These are phyloP conservation scores for Leptosomus discolor DNA, from an alignment of 2,113 vertebrate species.

Conservation along the genomic window DNA sequence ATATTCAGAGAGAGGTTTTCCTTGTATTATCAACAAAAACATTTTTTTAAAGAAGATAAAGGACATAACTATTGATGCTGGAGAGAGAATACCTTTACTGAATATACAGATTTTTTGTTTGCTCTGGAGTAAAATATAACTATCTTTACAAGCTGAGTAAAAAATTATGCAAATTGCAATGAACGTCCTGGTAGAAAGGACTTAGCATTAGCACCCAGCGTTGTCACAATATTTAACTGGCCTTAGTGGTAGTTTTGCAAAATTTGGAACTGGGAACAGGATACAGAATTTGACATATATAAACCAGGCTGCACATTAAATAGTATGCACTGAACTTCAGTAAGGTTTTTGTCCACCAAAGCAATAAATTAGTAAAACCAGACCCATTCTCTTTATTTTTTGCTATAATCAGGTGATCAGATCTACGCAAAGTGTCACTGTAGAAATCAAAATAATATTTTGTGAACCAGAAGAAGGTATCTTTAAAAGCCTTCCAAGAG, in stretches of 20 bases:
- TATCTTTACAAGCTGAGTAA: background rate
- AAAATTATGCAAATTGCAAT: background rate
- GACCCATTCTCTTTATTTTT: background rate
- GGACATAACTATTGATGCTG: background rate
- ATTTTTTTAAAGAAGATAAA: background rate
- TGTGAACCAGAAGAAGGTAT: background rate
- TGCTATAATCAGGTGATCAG: background rate
- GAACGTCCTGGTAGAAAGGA: background rate
- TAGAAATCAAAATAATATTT: background rate
- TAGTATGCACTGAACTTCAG: background rate
- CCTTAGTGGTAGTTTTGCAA: background rate
- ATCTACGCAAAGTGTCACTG: background rate
- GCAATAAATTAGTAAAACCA: background rate
- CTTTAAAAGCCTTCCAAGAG: background rate
- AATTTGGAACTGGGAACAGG: background rate
- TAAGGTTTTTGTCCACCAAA: background rate
- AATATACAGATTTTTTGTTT: background rate
- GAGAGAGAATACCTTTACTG: background rate
- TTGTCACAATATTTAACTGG: background rate
- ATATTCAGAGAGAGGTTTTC: background rate
- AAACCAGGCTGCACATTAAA: background rate
- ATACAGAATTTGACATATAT: background rate
- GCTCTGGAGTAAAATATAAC: background rate
- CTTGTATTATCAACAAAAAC: background rate
- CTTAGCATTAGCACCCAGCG: background rate